Evolutionary conservation across 1,140 invertebrate species (phyloP).

Genomic region (Coenobita brevimanus): DNA sequence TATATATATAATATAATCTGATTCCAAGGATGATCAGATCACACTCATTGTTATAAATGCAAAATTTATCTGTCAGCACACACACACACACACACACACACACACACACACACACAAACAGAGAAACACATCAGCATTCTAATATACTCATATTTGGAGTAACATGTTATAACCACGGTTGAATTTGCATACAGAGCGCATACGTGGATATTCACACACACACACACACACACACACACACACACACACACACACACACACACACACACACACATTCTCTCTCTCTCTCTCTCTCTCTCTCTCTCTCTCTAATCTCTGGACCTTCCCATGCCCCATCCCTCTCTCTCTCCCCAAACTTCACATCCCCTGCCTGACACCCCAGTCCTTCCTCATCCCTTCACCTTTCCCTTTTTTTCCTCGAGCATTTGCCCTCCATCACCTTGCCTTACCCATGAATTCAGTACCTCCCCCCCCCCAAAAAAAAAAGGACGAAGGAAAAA

Average conservation of each 20-base stretch:
- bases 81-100: neutral
- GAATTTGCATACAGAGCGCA: neutral
- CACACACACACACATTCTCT: too few relatives aligned
- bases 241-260: too few relatives aligned
- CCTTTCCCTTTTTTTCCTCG: too few relatives aligned
- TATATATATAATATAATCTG: too few relatives aligned
- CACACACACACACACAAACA: neutral
- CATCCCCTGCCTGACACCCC: neutral
- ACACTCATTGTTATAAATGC: too few relatives aligned
- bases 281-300: too few relatives aligned
- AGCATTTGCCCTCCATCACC: too few relatives aligned
- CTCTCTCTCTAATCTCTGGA: too few relatives aligned
- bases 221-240: neutral
- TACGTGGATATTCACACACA: neutral
- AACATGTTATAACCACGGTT: neutral
- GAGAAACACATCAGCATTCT: neutral
- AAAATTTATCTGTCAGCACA: neutral
- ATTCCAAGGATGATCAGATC: too few relatives aligned
- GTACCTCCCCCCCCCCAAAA: too few relatives aligned
- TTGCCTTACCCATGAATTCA: too few relatives aligned
- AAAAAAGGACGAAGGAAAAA: too few relatives aligned
- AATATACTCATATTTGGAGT: neutral
- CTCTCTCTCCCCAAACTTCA: neutral
- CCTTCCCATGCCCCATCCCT: neutral
- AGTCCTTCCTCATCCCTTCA: neutral